These are phyloP conservation scores for Protaetia brevitarsis DNA, from an alignment of 1,140 invertebrate genomes.

Conservation along the genomic window DNA sequence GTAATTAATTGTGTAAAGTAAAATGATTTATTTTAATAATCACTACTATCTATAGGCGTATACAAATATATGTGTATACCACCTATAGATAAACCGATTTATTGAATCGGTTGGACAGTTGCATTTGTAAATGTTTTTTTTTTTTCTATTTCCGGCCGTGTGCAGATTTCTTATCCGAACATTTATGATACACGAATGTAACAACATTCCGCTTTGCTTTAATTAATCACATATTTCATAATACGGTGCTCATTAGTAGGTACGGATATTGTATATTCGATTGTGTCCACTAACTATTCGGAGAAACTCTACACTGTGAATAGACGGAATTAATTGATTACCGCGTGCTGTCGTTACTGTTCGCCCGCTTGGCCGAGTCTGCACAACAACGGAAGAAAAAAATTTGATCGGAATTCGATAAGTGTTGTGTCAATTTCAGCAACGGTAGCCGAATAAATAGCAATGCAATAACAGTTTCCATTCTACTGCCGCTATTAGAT, in stretches of 20 bases:
- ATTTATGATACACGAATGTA: background rate
- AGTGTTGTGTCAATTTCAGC: conserved; percentile 6
- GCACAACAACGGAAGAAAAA: background rate
- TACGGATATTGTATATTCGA: conserved; percentile 1
- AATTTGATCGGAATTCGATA: conserved; percentile 12
- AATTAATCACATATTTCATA: conserved; percentile 4
- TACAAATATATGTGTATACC: too few relatives aligned
- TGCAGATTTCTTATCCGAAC: background rate
- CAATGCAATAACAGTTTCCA: conserved; percentile 16
- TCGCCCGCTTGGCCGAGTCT: background rate
- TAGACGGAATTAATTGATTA: conserved; percentile 7
- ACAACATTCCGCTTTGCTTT: background rate
- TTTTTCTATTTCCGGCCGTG: background rate
- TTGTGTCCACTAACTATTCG: background rate
- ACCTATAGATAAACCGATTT: too few relatives aligned
- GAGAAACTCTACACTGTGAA: conserved; percentile 11
- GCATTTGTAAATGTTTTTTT: too few relatives aligned
- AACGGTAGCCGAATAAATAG: conserved; percentile 4
- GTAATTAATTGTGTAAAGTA: too few relatives aligned
- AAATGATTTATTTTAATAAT: too few relatives aligned
- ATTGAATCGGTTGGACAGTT: too few relatives aligned
- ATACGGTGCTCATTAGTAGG: background rate
- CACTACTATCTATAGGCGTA: too few relatives aligned
- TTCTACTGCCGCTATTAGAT: too few relatives aligned
- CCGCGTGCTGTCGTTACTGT: background rate